Percentiles rank a stretch among this genome's conserved stretches.
Evolutionary conservation across 2,888 invertebrate genomes (phyloP).

Genomic region (Perizoma flavofasciatum): DNA sequence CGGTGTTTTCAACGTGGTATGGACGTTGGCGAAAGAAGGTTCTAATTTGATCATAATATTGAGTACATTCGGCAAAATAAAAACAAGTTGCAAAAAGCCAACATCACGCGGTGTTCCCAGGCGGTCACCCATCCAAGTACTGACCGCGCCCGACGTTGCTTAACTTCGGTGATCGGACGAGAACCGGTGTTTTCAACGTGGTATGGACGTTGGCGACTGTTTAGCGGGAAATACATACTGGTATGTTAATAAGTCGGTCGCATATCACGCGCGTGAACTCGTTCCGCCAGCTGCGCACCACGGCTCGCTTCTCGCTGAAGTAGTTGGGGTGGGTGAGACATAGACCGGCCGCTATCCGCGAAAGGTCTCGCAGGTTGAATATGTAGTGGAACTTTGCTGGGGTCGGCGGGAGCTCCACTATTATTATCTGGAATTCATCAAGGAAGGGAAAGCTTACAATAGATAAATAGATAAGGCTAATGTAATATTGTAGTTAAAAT

Average conservation of each 20-base stretch:
- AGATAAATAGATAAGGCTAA: background rate
- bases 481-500: too few relatives aligned
- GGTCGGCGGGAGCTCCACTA: constrained; percentile 92
- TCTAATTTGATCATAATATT: too few relatives aligned
- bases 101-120: constrained; percentile 61
- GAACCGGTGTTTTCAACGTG: constrained; percentile 52
- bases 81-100: constrained; percentile 52
- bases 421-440: constrained; percentile 81
- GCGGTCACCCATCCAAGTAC: constrained; percentile 68
- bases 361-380: constrained; percentile 95
- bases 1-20: constrained; percentile 43
- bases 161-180: constrained; percentile 79
- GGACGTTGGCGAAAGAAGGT: constrained; percentile 15
- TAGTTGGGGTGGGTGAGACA: constrained; percentile 89
- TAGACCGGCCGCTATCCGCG: constrained; percentile 92
- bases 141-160: constrained; percentile 76
- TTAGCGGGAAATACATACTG: constrained; percentile 46
- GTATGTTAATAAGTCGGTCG: constrained; percentile 90
- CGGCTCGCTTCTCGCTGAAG: constrained; percentile 87
- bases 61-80: background rate
- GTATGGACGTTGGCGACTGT: constrained; percentile 18
- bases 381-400: constrained; percentile 98
- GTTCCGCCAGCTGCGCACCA: constrained; percentile 95
- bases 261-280: constrained; percentile 94
- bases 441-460: background rate